Conservation (phyloP, 2,113 vertebrate species). For the Serinus canaria region DNA sequence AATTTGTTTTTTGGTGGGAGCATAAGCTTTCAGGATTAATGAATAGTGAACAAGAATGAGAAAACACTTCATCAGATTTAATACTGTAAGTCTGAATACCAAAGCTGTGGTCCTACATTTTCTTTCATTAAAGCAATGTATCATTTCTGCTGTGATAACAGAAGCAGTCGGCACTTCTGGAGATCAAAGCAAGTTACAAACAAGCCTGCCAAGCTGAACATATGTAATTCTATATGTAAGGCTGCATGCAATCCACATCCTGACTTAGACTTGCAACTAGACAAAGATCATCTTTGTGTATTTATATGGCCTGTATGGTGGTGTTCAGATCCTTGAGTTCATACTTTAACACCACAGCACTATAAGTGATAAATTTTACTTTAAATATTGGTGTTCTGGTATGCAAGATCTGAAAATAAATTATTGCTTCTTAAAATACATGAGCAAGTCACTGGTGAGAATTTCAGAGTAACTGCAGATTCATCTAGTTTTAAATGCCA, state of each 20-base stretch:
- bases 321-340: not conserved
- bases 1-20: not conserved
- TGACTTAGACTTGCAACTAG: not conserved
- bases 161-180: conserved; percentile 5
- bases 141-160: conserved; percentile 43
- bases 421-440: not conserved
- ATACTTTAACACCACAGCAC: not conserved
- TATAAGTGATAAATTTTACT: not conserved
- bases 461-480: not conserved
- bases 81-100: not conserved
- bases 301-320: not conserved
- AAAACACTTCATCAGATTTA: not conserved
- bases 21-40: not conserved
- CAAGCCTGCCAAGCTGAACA: not conserved
- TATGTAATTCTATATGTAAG: conserved; percentile 45
- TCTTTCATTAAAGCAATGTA: conserved; percentile 34
- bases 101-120: not conserved
- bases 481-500: not conserved
- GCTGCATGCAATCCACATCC: not conserved
- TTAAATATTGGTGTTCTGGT: not conserved
- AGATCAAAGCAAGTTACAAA: conserved; percentile 40
- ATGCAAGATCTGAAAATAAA: not conserved
- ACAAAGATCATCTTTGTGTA: conserved; percentile 50
- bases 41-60: not conserved
- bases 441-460: not conserved